phyloP scores from a whole-genome alignment of 2,113 vertebrate genomes.

The Glaucidium brasilianum region DNA sequence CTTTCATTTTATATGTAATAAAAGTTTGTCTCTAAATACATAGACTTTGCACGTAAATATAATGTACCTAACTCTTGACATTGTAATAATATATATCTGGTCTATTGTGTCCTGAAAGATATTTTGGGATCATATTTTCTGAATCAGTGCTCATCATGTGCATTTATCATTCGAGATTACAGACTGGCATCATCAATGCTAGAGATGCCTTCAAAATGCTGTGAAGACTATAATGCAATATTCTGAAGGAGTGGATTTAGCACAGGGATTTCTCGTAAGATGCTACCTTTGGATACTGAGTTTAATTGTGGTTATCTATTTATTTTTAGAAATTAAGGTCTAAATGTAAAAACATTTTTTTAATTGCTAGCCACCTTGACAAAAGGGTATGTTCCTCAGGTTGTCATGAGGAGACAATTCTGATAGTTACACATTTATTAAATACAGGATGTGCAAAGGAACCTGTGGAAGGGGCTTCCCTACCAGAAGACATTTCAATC shows the following conservation, averaged over 20 bases:
- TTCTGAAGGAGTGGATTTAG: not conserved
- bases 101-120: not conserved
- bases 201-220: not conserved
- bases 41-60: not conserved
- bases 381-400: not conserved
- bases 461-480: not conserved
- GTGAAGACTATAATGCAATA: not conserved
- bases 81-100: not conserved
- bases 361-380: not conserved
- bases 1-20: not conserved
- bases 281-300: not conserved
- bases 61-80: not conserved
- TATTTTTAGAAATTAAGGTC: not conserved
- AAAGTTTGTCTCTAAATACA: not conserved
- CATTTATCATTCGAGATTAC: not conserved
- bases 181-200: not conserved
- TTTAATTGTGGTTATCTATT: not conserved
- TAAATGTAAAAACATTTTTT: not conserved
- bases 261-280: not conserved
- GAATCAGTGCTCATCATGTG: not conserved
- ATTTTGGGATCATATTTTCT: not conserved
- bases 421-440: not conserved
- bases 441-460: not conserved
- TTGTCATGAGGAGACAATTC: not conserved
- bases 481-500: not conserved